Base-by-base conservation (phyloP, 2,888 invertebrate species). In the Caenorhabditis uteleia region DNA sequence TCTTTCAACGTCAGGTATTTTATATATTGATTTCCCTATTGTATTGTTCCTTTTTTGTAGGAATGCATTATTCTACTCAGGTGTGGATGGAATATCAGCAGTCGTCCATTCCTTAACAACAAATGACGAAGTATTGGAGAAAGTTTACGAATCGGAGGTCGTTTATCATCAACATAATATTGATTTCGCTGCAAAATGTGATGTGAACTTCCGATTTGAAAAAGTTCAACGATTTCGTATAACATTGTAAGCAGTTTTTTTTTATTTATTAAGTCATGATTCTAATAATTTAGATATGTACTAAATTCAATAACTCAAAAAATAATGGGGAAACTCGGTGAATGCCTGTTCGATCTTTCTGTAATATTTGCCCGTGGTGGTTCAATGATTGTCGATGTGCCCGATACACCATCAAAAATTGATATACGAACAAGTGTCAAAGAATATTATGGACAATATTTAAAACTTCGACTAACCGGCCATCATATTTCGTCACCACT, bases 101-200 rank as follows among this genome's bases (percentile, higher is more conserved):
- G 10, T 34, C 29, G 20, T 57, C 2, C 44, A 39, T 27, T 38
- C 38, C 18, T 43, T 56, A 38, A 53, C 56, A 31, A 51, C 31
- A 5, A 40, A 61, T n/a, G 44, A 40, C 20, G 62, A 62, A 38
- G n/a, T n/a, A n/a, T n/a, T n/a, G n/a, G n/a, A n/a, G n/a, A n/a
- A n/a, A n/a, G n/a, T n/a, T n/a, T n/a, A n/a, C 18, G 65, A 70
- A 55, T 70, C 70, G 1, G 75, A 75, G 34, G 55, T 65, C 1
- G 48, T 70, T 20, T 62, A 61, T 18, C 58, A 67, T 34, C 47
- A 51, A 21, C 31, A 16, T 6, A 56, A 65, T 27, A 20, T 55
- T 8, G 31, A 47, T 33, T 73, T 70, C 34, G 29, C 42, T 16
- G 49, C 66, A 20, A 53, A 61, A 49, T 46, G 51, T 14, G 36